These are phyloP conservation scores for Scelioninae gen. 2 DNA, from an alignment of 2,888 invertebrate genomes.

Conservation along the genomic window DNA sequence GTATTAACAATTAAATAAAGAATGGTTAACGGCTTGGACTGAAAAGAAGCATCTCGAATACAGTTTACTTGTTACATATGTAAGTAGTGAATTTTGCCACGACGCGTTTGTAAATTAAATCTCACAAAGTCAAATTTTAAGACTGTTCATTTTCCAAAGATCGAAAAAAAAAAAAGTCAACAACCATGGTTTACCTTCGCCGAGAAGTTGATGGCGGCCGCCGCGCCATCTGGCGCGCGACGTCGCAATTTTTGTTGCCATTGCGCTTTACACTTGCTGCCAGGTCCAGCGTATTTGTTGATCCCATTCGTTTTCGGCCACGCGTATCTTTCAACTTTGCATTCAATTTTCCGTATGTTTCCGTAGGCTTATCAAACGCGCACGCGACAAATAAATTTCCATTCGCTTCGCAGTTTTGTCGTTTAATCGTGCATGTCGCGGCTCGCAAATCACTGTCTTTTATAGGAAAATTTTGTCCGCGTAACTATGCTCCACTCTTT, in stretches of 20 bases:
- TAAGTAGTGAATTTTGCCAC: too few species aligned
- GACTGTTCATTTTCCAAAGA: too few species aligned
- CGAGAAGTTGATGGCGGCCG: too few species aligned
- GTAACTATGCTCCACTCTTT: slow-evolving; percentile 44
- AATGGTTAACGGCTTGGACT: slow-evolving; percentile 30
- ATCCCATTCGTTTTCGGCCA: slow-evolving; percentile 20
- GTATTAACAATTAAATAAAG: slow-evolving; percentile 24
- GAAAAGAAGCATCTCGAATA: too few species aligned
- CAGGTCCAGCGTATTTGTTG: slow-evolving; percentile 12
- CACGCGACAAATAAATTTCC: slow-evolving; percentile 39
- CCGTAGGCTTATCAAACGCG: slow-evolving; percentile 35
- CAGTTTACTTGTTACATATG: too few species aligned
- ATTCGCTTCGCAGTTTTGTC: slow-evolving; percentile 42
- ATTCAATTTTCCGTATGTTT: slow-evolving; percentile 40
- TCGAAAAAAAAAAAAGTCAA: too few species aligned
- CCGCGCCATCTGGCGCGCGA: too few species aligned
- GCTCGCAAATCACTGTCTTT: slow-evolving; percentile 40
- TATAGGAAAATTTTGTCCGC: slow-evolving; percentile 33
- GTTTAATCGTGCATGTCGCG: slow-evolving; percentile 46
- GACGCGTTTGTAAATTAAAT: too few species aligned
- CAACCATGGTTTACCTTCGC: too few species aligned
- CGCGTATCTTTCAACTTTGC: slow-evolving; percentile 6
- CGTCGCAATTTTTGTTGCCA: too few species aligned
- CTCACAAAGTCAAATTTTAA: too few species aligned
- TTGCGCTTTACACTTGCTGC: too few species aligned